Conservation (phyloP, 2,113 vertebrate genomes). For the Coryphaenoides rupestris region DNA sequence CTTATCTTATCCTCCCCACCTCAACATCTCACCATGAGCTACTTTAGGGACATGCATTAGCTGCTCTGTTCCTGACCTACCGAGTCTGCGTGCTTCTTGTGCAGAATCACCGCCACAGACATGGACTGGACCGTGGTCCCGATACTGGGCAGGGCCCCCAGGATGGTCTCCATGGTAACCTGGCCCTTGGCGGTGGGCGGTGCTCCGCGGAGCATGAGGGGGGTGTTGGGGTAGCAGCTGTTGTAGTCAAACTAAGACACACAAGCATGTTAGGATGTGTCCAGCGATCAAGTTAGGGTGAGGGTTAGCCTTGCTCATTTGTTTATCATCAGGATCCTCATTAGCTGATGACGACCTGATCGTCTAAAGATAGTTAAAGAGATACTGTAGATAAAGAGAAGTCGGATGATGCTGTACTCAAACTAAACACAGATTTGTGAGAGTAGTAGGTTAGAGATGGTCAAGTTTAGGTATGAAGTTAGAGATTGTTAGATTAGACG, state of each 20-base stretch:
- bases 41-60: no score
- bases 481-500: no score
- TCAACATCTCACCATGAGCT: neutral
- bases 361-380: neutral
- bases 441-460: no score
- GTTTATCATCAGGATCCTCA: no score
- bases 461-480: no score
- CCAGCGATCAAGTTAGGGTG: neutral
- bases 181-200: conserved; percentile 12
- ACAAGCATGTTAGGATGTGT: neutral
- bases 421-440: no score
- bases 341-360: no score
- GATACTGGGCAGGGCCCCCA: neutral
- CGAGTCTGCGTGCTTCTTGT: neutral
- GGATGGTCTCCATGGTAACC: neutral
- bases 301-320: neutral
- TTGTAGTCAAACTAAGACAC: conserved; percentile 29
- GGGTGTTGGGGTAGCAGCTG: conserved; percentile 27
- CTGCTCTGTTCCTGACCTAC: neutral
- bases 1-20: neutral
- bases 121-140: neutral
- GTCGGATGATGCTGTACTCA: no score
- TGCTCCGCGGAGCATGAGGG: conserved; percentile 11
- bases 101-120: no score
- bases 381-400: no score